Evolutionary conservation across 1,140 invertebrate species (phyloP).

Genomic region (Heliconius nattereri): DNA sequence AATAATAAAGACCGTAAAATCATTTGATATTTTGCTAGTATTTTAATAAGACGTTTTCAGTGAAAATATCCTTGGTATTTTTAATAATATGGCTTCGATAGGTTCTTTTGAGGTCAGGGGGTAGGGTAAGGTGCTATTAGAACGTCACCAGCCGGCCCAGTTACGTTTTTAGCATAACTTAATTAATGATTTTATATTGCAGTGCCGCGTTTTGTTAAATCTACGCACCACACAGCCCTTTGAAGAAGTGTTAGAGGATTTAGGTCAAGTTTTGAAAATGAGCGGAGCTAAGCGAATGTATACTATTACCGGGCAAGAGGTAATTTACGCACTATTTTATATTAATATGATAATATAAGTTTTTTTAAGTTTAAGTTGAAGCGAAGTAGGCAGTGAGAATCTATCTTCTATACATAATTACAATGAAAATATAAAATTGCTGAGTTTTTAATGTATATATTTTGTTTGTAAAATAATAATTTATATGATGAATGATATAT

Average conservation of each 20-base stretch:
- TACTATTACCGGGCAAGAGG: constrained; percentile 94
- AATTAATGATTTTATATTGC: constrained; percentile 47
- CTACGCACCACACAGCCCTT: constrained; percentile 95
- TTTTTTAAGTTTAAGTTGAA: too few relatives aligned
- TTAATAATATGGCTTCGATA: constrained; percentile 6
- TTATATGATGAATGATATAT: too few relatives aligned
- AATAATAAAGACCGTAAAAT: constrained; percentile 44
- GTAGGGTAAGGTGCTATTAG: constrained; percentile 20
- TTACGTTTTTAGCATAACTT: constrained; percentile 19
- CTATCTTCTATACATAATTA: too few relatives aligned
- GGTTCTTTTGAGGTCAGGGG: constrained; percentile 28
- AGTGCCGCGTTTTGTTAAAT: constrained; percentile 95
- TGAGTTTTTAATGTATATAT: too few relatives aligned
- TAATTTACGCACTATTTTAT: constrained; percentile 59
- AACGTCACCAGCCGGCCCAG: constrained; percentile 11
- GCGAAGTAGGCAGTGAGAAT: too few relatives aligned
- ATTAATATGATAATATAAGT: not conserved
- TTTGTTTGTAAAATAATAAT: too few relatives aligned
- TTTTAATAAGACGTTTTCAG: constrained; percentile 53
- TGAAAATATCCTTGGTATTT: constrained; percentile 54
- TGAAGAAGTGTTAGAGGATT: constrained; percentile 96
- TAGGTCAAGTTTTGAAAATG: constrained; percentile 95
- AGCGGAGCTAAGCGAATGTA: constrained; percentile 94
- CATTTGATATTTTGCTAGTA: constrained; percentile 41
- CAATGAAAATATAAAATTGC: too few relatives aligned